phyloP scores from a whole-genome alignment of 1,140 invertebrate genomes.

The Plodia interpunctella region DNA sequence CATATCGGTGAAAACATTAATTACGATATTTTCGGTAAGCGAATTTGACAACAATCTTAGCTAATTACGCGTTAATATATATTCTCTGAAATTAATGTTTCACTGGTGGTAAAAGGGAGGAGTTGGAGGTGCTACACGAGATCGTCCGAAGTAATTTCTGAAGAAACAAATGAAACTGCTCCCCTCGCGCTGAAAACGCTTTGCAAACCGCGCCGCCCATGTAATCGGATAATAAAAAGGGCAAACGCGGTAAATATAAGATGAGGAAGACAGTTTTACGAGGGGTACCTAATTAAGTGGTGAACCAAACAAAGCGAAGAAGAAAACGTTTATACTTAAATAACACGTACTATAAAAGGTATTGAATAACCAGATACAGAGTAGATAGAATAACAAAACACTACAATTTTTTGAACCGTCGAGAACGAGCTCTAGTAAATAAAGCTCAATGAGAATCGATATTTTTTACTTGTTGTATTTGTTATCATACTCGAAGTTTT shows the following conservation, averaged over 20 bases:
- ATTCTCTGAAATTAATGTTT: conserved; percentile 39
- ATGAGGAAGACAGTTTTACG: conserved; percentile 77
- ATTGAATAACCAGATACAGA: too few relatives aligned
- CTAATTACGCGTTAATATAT: conserved; percentile 56
- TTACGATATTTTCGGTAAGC: conserved; percentile 44
- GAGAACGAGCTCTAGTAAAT: too few relatives aligned
- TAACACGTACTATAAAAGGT: neutral
- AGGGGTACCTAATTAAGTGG: conserved; percentile 76
- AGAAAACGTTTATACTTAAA: conserved; percentile 53
- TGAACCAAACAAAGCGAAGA: conserved; percentile 68
- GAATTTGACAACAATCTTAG: conserved; percentile 48
- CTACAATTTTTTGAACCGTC: too few relatives aligned
- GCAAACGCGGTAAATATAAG: conserved; percentile 77
- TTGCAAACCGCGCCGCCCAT: conserved; percentile 70
- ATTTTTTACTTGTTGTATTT: neutral
- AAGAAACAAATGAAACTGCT: conserved; percentile 75
- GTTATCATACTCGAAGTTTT: neutral
- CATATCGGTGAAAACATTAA: conserved; percentile 68
- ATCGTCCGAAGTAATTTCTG: conserved; percentile 68
- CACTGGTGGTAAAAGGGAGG: conserved; percentile 27
- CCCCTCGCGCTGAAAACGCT: conserved; percentile 67
- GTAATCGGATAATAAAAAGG: conserved; percentile 77
- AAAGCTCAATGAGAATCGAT: too few relatives aligned
- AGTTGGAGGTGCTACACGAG: conserved; percentile 24
- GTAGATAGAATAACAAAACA: too few relatives aligned